Conservation (phyloP, 2,113 vertebrate genomes). For the Tupaia tana region DNA sequence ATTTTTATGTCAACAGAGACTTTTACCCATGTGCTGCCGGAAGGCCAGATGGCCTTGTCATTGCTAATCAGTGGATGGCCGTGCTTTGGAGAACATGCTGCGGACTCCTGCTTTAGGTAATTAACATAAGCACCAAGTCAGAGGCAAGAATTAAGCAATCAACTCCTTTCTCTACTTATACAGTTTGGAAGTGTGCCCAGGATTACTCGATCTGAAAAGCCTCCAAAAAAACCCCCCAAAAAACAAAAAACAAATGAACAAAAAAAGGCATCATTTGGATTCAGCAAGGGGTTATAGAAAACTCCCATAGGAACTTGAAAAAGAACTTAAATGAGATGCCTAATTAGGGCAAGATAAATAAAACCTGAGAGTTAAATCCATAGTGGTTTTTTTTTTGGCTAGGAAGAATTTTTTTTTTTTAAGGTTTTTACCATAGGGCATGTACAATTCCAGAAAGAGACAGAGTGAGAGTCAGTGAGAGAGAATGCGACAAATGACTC, state of each 20-base stretch:
- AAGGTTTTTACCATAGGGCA: too few relatives aligned
- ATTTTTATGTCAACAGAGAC: slow-evolving; percentile 68
- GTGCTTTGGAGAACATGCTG: neutral
- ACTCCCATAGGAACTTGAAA: slow-evolving; percentile 57
- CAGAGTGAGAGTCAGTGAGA: too few relatives aligned
- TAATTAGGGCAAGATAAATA: slow-evolving; percentile 62
- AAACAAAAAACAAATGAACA: neutral
- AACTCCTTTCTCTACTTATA: slow-evolving; percentile 52
- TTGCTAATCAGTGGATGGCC: slow-evolving; percentile 52
- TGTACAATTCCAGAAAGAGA: too few relatives aligned
- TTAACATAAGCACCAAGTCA: slow-evolving; percentile 53
- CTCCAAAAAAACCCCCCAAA: neutral
- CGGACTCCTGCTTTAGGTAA: slow-evolving; percentile 57
- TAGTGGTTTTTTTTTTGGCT: neutral
- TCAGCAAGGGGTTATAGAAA: slow-evolving; percentile 42
- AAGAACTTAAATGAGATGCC: slow-evolving; percentile 62
- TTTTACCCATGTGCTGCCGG: neutral
- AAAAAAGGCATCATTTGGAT: slow-evolving; percentile 30
- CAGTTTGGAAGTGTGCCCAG: slow-evolving; percentile 54
- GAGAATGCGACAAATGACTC: too few relatives aligned
- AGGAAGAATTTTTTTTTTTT: neutral
- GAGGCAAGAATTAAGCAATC: slow-evolving; percentile 65
- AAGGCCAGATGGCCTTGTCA: slow-evolving; percentile 76
- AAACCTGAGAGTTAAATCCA: slow-evolving; percentile 40
- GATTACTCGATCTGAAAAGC: slow-evolving; percentile 57